Evolutionary conservation across 1,140 invertebrate genomes (phyloP).

Genomic region (Laupala kohalensis): DNA sequence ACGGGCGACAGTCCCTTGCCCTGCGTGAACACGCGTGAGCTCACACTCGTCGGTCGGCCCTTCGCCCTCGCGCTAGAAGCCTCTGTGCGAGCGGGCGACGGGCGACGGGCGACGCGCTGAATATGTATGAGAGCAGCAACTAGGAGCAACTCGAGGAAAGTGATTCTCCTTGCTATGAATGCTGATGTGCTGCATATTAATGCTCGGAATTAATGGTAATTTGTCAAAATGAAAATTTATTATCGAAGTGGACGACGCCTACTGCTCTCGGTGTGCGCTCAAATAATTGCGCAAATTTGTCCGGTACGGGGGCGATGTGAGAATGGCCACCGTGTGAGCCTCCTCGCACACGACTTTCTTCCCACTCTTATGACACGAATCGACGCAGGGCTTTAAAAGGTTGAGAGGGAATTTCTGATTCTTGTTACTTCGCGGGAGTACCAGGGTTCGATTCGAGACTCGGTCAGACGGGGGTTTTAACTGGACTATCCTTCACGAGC

Average conservation of each 20-base stretch:
- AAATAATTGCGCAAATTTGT: neutral
- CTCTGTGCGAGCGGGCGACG: too few relatives aligned
- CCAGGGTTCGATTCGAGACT: too few relatives aligned
- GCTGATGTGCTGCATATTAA: neutral
- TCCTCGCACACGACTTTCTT: too few relatives aligned
- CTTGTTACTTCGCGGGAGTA: too few relatives aligned
- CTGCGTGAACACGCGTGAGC: neutral
- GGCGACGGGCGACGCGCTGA: neutral
- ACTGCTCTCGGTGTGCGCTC: neutral
- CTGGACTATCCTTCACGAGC: too few relatives aligned
- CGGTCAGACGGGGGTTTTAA: too few relatives aligned
- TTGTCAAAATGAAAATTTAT: neutral
- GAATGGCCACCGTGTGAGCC: neutral
- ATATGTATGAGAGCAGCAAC: neutral
- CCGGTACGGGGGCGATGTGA: neutral
- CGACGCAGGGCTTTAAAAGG: too few relatives aligned
- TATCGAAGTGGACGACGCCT: neutral
- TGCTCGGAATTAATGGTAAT: neutral
- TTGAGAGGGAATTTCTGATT: too few relatives aligned
- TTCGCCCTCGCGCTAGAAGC: neutral
- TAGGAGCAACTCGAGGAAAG: neutral
- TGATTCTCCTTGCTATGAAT: neutral
- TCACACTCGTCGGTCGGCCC: neutral
- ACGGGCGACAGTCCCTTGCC: neutral
- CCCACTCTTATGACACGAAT: too few relatives aligned